Evolutionary conservation across 2,888 invertebrate genomes (phyloP).

Genomic region (Nomada fabriciana): DNA sequence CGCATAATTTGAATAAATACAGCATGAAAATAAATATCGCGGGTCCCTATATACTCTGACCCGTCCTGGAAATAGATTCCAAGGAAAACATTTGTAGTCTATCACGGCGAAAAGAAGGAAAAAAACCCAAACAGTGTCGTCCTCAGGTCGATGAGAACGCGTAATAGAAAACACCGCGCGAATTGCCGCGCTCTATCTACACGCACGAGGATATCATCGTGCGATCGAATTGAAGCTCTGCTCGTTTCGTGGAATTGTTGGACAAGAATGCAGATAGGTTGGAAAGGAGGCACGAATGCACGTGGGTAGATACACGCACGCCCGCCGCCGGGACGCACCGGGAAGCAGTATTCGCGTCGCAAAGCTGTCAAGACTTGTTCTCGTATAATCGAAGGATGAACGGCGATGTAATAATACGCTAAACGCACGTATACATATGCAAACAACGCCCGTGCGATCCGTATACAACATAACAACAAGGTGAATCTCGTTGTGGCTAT

Average conservation of each 20-base stretch:
- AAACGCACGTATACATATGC: neutral
- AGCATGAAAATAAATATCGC: too few species aligned
- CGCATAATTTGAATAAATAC: too few species aligned
- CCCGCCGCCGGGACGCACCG: conserved; percentile 23
- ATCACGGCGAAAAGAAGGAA: too few species aligned
- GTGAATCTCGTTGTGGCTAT: conserved; percentile 11
- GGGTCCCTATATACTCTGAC: too few species aligned
- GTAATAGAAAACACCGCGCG: conserved; percentile 19
- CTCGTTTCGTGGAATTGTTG: conserved; percentile 53
- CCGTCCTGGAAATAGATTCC: too few species aligned
- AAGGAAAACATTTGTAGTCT: too few species aligned
- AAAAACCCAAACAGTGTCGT: too few species aligned
- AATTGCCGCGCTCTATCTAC: neutral
- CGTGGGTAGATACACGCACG: conserved; percentile 55
- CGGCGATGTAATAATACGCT: conserved; percentile 9
- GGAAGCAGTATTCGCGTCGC: conserved; percentile 7
- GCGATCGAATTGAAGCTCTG: conserved; percentile 5
- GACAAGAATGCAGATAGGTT: conserved; percentile 46
- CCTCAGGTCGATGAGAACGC: neutral
- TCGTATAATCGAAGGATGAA: conserved; percentile 12
- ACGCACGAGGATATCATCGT: neutral
- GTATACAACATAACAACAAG: too few species aligned
- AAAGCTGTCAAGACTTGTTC: conserved; percentile 51
- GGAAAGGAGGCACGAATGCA: conserved; percentile 43
- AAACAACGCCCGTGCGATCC: neutral